These are phyloP conservation scores for Poeciliopsis paucimaculata DNA, from an alignment of 2,797 vertebrate species.

Conservation along the genomic window DNA sequence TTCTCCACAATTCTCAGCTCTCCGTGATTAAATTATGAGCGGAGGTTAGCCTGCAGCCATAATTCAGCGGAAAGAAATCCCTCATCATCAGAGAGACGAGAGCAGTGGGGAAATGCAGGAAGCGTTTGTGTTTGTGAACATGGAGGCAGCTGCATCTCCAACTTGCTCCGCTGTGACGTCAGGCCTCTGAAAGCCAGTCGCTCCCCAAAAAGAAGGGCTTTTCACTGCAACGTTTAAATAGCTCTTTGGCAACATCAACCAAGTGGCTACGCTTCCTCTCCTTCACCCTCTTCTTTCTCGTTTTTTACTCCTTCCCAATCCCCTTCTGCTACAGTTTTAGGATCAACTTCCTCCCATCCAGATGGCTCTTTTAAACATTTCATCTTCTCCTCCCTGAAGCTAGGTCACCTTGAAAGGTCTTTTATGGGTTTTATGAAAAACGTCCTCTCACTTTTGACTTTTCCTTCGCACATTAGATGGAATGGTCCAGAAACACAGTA, in stretches of 20 bases:
- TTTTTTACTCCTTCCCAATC: conserved; percentile 16
- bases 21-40: conserved; percentile 54
- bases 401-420: conserved; percentile 69
- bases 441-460: conserved; percentile 1
- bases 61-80: conserved; percentile 46
- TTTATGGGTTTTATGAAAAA: conserved; percentile 23
- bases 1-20: conserved; percentile 11
- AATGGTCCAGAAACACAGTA: neutral
- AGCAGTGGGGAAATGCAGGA: neutral
- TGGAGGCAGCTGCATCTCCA: conserved; percentile 23
- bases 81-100: conserved; percentile 20
- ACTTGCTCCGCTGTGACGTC: conserved; percentile 26
- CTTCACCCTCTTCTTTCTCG: conserved; percentile 22
- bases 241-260: conserved; percentile 42
- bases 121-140: conserved; percentile 4
- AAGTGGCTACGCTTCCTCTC: conserved; percentile 22
- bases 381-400: conserved; percentile 24
- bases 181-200: conserved; percentile 40
- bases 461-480: conserved; percentile 11
- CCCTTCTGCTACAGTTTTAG: conserved; percentile 28
- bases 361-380: conserved; percentile 32
- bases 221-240: conserved; percentile 39
- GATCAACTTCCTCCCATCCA: conserved; percentile 32
- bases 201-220: conserved; percentile 26
- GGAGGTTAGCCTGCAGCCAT: conserved; percentile 43